A percentile compares a stretch with the other conserved stretches of the same genome.
phyloP scores from a whole-genome alignment of 2,797 vertebrate genomes.

The Mormyrops attenuatus region DNA sequence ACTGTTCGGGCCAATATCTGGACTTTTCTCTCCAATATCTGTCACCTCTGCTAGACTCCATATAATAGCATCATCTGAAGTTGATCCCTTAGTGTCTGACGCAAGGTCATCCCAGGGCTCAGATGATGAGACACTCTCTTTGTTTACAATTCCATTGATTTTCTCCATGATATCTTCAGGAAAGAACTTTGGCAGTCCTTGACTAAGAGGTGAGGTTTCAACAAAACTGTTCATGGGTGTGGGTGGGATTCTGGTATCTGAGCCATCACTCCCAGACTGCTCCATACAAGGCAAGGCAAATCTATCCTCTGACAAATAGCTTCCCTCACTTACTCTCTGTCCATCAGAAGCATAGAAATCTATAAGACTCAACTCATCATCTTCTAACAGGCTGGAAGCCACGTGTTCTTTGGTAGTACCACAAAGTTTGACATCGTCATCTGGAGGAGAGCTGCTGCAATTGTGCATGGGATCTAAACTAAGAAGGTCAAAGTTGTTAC shows the following conservation, averaged over 20 bases:
- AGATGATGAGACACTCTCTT: constrained; percentile 61
- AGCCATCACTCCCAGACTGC: constrained; percentile 48
- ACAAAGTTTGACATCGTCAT: constrained; percentile 58
- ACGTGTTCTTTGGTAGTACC: constrained; percentile 46
- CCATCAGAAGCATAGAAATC: constrained; percentile 65
- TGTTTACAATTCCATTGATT: constrained; percentile 61
- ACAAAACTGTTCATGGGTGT: constrained; percentile 82
- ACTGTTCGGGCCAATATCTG: constrained; percentile 54
- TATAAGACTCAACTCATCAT: constrained; percentile 61
- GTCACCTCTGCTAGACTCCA: constrained; percentile 67
- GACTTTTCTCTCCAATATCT: constrained; percentile 59
- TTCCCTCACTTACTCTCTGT: constrained; percentile 48
- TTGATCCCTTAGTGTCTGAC: constrained; percentile 58
- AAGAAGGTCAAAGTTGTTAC: constrained; percentile 73
- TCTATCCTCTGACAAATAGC: constrained; percentile 46
- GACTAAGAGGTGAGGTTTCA: constrained; percentile 72
- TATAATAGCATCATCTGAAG: constrained; percentile 45
- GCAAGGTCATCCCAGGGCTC: constrained; percentile 82
- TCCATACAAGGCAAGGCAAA: constrained; percentile 46
- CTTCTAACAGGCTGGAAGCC: constrained; percentile 62
- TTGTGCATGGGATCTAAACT: constrained; percentile 69
- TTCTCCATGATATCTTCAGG: constrained; percentile 72
- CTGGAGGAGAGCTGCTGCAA: constrained; percentile 56
- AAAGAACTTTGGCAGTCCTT: constrained; percentile 68
- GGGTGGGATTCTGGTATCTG: constrained; percentile 70